Evolutionary conservation across 2,113 vertebrate species (phyloP).

Genomic region (Tetrax tetrax): DNA sequence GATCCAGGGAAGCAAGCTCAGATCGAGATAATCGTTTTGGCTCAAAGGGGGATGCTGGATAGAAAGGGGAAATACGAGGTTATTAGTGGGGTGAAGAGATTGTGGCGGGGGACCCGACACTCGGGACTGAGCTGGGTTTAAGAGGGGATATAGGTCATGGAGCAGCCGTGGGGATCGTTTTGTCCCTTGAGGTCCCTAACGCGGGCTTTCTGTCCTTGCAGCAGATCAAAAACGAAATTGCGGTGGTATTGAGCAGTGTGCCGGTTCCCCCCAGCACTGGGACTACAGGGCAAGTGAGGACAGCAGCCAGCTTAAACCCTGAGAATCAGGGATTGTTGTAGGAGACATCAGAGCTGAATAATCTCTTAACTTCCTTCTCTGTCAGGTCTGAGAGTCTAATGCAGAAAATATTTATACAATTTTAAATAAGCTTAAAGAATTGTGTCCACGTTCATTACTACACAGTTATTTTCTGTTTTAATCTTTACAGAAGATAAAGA

Average conservation of each 20-base stretch:
- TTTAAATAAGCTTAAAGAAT: background rate
- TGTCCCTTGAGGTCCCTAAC: background rate
- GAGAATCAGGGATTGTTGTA: background rate
- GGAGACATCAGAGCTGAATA: background rate
- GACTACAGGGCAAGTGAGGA: constrained; percentile 16
- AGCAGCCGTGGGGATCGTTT: background rate
- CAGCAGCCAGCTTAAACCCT: constrained; percentile 16
- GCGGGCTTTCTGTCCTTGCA: background rate
- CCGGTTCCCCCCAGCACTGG: background rate
- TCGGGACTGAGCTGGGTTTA: background rate
- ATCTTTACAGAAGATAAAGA: background rate
- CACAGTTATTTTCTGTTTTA: background rate
- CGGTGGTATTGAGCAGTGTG: background rate
- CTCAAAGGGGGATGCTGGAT: background rate
- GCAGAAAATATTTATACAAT: background rate
- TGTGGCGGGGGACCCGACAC: rapidly evolving
- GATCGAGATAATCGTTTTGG: rapidly evolving
- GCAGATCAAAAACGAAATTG: background rate
- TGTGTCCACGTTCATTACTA: background rate
- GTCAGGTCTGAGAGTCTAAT: background rate
- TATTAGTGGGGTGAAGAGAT: rapidly evolving
- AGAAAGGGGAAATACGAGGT: background rate
- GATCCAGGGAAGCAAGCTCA: background rate
- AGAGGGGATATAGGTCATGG: background rate
- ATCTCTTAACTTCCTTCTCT: background rate